Evolutionary conservation across 2,888 invertebrate species (phyloP).

Genomic region (Phlogophora meticulosa): DNA sequence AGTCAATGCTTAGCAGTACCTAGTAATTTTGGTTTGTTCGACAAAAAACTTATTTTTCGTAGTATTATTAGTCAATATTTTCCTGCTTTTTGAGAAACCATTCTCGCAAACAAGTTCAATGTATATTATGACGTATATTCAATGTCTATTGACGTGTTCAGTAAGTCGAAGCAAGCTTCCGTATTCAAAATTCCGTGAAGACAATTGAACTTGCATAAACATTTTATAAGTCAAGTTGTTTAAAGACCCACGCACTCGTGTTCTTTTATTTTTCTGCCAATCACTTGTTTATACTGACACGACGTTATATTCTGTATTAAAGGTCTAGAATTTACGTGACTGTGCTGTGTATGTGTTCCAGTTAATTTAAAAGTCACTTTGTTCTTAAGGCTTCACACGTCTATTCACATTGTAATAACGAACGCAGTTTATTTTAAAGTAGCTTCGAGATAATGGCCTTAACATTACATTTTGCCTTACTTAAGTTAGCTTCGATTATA

Average conservation of each 20-base stretch:
- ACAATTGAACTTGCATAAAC: slow-evolving; percentile 25
- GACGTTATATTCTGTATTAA: too few relatives aligned
- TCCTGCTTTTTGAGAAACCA: background rate
- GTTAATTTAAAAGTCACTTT: slow-evolving; percentile 28
- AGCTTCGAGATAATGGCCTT: slow-evolving; percentile 3
- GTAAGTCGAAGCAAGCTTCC: slow-evolving; percentile 22
- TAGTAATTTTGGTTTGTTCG: background rate
- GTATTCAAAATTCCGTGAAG: slow-evolving; percentile 27
- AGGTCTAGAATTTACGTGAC: background rate
- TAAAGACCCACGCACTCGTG: slow-evolving; percentile 3
- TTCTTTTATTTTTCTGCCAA: slow-evolving; percentile 11
- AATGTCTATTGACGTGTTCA: background rate
- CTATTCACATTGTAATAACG: slow-evolving; percentile 1
- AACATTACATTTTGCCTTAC: background rate
- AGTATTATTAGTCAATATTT: too few relatives aligned
- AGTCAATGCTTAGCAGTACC: too few relatives aligned
- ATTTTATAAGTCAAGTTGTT: slow-evolving; percentile 28
- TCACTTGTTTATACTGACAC: background rate
- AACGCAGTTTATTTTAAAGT: slow-evolving; percentile 3
- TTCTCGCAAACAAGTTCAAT: background rate
- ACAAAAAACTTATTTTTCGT: background rate
- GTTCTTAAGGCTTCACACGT: background rate
- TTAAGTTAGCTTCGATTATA: slow-evolving; percentile 14
- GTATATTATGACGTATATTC: background rate
- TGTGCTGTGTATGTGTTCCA: too few relatives aligned